Evolutionary conservation across 2,888 invertebrate genomes (phyloP), one percentile per base, ranked within the genome.

Genomic region (Sabatieria punctata): DNA sequence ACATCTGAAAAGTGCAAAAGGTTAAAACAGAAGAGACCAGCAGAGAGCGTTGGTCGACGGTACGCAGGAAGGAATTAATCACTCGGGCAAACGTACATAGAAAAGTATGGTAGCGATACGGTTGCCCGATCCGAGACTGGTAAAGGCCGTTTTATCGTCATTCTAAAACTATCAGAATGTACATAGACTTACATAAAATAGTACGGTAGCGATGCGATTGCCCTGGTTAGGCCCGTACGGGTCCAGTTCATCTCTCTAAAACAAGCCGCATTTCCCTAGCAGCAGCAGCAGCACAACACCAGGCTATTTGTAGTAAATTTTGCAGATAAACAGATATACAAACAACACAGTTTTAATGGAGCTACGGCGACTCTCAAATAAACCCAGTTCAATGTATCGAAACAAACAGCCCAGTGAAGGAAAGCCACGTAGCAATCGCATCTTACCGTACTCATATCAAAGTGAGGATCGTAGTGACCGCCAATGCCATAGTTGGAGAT

Each of bases 391-490:
- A n/a, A n/a, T n/a, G n/a, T n/a, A n/a, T n/a, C n/a, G n/a, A n/a
- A n/a, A n/a, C n/a, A n/a, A n/a, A n/a, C n/a, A n/a, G n/a, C n/a
- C n/a, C n/a, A n/a, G n/a, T n/a, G n/a, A n/a, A n/a, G n/a, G n/a
- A n/a, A n/a, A n/a, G n/a, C n/a, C n/a, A n/a, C n/a, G n/a, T n/a
- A n/a, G n/a, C n/a, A 33, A 44, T 35, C 56, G 45, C 48, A 43
- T 47, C 65, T 59, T 61, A 73, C 72, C 57, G 72, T 63, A 21
- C 73, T 72, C 66, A 71, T 73, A 58, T 75, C 93, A 68, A 79
- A 93, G 70, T 95, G 95, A 18, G 93, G 91, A 63, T 91, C 93
- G 67, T 95, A 93, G 66, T 93, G 91, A 0, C 93, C 93, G 2
- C 91, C 93, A 55, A 93, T 84, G 18, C 93, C 93, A 67, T 51